Conservation (phyloP, 2,888 invertebrate genomes). For the Eubasilissa splendida region DNA sequence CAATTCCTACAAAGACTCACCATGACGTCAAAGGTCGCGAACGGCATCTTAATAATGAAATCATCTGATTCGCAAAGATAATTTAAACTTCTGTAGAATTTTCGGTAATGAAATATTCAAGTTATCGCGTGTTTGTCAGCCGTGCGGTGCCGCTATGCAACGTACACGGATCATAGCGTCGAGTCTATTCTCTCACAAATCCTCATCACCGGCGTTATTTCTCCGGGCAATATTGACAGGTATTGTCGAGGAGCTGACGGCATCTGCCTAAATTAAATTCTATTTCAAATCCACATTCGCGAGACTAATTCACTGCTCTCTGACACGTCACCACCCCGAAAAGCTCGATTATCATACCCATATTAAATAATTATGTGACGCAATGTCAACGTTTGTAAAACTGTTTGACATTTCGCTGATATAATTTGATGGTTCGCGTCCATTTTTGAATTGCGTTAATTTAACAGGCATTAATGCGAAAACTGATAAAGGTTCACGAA, state of each 20-base stretch:
- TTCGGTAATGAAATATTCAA: conserved; percentile 12
- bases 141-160: neutral
- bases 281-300: conserved; percentile 3
- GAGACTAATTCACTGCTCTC: conserved; percentile 16
- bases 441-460: too few relatives aligned
- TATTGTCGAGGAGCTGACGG: conserved; percentile 18
- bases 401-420: neutral
- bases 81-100: conserved; percentile 16
- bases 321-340: neutral
- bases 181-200: neutral
- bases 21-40: neutral
- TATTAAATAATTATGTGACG: conserved; percentile 18
- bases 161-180: conserved; percentile 21
- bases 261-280: conserved; percentile 30
- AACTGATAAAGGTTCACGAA: too few relatives aligned
- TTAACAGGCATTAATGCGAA: too few relatives aligned
- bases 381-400: neutral
- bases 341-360: neutral
- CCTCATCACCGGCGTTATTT: neutral
- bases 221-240: conserved; percentile 24
- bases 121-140: conserved; percentile 22
- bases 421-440: neutral
- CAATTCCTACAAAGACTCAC: neutral
- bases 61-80: conserved; percentile 2
- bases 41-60: neutral